Percentiles rank a stretch among this genome's conserved stretches.
These are phyloP conservation scores for Mesocentrotus franciscanus DNA, from an alignment of 53 echinoderm and acorn worm genomes.

Conservation along the genomic window DNA sequence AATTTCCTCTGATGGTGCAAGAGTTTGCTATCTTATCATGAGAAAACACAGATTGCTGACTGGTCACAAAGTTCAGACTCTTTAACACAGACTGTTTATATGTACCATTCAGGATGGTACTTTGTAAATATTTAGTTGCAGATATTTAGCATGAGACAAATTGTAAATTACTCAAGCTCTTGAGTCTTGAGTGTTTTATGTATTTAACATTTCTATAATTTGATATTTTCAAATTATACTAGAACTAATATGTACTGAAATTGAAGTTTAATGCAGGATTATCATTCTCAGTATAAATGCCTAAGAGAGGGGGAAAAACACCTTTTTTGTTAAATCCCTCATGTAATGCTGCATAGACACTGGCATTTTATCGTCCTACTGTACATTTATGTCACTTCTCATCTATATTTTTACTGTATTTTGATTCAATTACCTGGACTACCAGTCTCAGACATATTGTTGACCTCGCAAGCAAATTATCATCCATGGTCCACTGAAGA, in stretches of 20 bases:
- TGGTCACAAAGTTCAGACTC: not conserved
- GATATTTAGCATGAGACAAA: too few relatives aligned
- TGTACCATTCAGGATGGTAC: not conserved
- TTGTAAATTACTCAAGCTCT: too few relatives aligned
- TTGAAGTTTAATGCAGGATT: too few relatives aligned
- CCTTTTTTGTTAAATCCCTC: not conserved
- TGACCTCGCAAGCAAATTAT: conserved; percentile 41
- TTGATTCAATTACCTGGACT: not conserved
- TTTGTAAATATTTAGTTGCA: too few relatives aligned
- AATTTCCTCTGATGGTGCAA: not conserved
- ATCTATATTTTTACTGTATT: not conserved
- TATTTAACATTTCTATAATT: too few relatives aligned
- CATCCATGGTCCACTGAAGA: not conserved
- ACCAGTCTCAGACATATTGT: conserved; percentile 23
- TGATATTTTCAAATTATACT: too few relatives aligned
- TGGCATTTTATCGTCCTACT: too few relatives aligned
- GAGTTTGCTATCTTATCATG: not conserved
- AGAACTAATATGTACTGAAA: too few relatives aligned
- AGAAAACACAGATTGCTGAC: not conserved
- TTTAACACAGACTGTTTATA: not conserved
- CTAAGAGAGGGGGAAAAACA: too few relatives aligned
- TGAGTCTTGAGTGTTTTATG: too few relatives aligned
- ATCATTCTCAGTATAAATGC: too few relatives aligned
- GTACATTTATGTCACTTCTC: too few relatives aligned
- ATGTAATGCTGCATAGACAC: not conserved